phyloP scores from a whole-genome alignment of 1,140 invertebrate species.

The Drosophila tsacasi region DNA sequence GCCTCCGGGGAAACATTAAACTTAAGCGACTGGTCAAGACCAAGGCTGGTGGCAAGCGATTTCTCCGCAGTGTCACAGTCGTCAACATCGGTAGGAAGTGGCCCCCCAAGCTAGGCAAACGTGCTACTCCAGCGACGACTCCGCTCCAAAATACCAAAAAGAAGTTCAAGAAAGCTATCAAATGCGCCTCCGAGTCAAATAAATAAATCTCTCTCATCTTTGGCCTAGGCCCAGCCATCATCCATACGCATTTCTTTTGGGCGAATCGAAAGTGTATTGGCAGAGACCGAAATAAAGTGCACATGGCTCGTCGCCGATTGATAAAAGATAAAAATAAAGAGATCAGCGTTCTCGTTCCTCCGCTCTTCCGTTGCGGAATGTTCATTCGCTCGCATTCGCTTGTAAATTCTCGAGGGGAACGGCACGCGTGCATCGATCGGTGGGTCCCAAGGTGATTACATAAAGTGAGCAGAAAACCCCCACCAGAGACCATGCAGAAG shows the following conservation, averaged over 20 bases:
- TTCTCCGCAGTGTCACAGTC: too few relatives aligned
- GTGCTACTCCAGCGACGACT: too few relatives aligned
- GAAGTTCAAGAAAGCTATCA: background rate
- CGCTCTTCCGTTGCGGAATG: slow-evolving; percentile 46
- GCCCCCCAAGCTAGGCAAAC: background rate
- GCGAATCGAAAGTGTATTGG: slow-evolving; percentile 65
- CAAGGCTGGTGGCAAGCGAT: too few relatives aligned
- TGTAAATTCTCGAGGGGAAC: slow-evolving; percentile 72
- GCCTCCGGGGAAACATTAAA: too few relatives aligned
- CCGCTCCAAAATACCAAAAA: background rate
- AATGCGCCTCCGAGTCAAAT: background rate
- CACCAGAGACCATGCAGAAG: slow-evolving; percentile 57
- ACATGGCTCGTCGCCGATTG: slow-evolving; percentile 66
- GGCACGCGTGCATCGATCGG: slow-evolving; percentile 62
- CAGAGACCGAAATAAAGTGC: slow-evolving; percentile 74
- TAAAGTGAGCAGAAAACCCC: slow-evolving; percentile 52
- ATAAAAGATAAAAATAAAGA: slow-evolving; percentile 83
- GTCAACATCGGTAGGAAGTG: too few relatives aligned
- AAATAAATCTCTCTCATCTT: background rate
- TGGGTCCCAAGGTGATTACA: slow-evolving; percentile 72
- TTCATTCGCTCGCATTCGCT: slow-evolving; percentile 71
- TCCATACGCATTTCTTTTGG: slow-evolving; percentile 15
- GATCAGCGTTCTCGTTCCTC: slow-evolving; percentile 12
- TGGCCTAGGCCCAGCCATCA: slow-evolving; percentile 2
- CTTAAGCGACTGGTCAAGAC: background rate